Evolutionary conservation across 2,113 vertebrate genomes (phyloP).

Genomic region (Menura novaehollandiae): DNA sequence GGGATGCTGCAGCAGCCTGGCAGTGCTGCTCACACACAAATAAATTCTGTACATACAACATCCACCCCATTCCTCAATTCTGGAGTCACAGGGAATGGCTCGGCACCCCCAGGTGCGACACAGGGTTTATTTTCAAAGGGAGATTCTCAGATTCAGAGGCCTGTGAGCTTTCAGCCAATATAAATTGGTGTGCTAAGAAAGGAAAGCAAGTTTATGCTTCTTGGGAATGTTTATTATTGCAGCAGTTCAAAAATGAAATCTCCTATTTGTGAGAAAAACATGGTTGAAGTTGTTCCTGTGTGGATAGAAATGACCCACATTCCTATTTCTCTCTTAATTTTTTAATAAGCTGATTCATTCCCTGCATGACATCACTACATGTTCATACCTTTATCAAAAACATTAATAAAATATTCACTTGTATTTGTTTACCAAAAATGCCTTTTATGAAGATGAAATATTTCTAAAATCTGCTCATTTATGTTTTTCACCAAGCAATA

Average conservation of each 20-base stretch:
- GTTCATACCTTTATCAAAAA: neutral
- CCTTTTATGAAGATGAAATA: constrained; percentile 40
- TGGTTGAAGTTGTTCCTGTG: neutral
- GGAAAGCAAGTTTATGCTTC: neutral
- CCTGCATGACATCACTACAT: neutral
- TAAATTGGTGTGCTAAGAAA: neutral
- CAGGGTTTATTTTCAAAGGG: neutral
- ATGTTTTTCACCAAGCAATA: neutral
- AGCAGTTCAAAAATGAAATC: neutral
- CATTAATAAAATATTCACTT: constrained; percentile 42
- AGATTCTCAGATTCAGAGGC: neutral
- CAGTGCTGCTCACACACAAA: neutral
- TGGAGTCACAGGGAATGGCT: neutral
- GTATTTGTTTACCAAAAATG: constrained; percentile 32
- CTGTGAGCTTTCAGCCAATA: neutral
- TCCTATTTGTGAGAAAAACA: neutral
- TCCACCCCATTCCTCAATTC: no score
- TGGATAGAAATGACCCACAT: constrained; percentile 2
- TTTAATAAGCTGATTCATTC: constrained; percentile 18
- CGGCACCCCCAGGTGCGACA: neutral
- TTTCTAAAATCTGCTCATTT: constrained; percentile 3
- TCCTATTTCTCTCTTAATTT: constrained; percentile 1
- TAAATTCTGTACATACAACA: rapidly evolving
- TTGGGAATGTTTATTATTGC: neutral
- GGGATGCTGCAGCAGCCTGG: neutral